Conservation (phyloP, 2,113 vertebrate genomes). For the Tragelaphus scriptus region DNA sequence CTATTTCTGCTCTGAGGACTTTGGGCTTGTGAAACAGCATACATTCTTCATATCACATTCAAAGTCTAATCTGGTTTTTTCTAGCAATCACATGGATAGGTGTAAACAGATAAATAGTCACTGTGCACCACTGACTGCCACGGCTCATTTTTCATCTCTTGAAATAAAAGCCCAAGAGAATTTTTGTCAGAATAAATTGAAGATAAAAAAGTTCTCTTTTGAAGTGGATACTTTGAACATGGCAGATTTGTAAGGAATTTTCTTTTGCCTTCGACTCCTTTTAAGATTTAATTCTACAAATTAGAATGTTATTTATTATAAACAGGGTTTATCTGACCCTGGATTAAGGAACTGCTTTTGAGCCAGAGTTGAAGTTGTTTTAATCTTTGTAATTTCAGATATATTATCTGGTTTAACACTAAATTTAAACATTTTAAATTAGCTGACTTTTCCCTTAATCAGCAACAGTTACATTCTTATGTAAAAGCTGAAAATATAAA, state of each 20-base stretch:
- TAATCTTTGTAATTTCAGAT: constrained; percentile 36
- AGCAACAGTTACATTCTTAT: constrained; percentile 15
- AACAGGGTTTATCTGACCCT: constrained; percentile 43
- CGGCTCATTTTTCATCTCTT: constrained; percentile 81
- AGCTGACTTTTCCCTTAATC: constrained; percentile 54
- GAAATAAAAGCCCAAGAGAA: constrained; percentile 80
- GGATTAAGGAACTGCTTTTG: constrained; percentile 70
- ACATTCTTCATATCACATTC: constrained; percentile 48
- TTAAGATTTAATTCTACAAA: constrained; percentile 63
- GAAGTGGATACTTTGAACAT: constrained; percentile 76
- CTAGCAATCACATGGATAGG: constrained; percentile 75
- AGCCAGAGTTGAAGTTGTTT: constrained; percentile 36
- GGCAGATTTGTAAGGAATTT: constrained; percentile 78
- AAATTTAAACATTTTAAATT: constrained; percentile 48
- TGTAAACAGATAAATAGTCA: constrained; percentile 83
- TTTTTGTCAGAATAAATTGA: constrained; percentile 81
- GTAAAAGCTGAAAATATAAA: constrained; percentile 44
- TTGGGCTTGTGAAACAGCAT: constrained; percentile 26
- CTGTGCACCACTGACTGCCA: constrained; percentile 60
- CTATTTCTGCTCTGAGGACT: constrained; percentile 70
- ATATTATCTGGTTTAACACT: constrained; percentile 44
- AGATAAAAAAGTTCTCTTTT: constrained; percentile 80
- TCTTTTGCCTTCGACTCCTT: constrained; percentile 70
- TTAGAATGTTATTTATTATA: constrained; percentile 47
- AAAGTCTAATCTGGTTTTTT: constrained; percentile 69